phyloP scores from a whole-genome alignment of 2,797 vertebrate genomes.

The Euphonia xanthogaster region DNA sequence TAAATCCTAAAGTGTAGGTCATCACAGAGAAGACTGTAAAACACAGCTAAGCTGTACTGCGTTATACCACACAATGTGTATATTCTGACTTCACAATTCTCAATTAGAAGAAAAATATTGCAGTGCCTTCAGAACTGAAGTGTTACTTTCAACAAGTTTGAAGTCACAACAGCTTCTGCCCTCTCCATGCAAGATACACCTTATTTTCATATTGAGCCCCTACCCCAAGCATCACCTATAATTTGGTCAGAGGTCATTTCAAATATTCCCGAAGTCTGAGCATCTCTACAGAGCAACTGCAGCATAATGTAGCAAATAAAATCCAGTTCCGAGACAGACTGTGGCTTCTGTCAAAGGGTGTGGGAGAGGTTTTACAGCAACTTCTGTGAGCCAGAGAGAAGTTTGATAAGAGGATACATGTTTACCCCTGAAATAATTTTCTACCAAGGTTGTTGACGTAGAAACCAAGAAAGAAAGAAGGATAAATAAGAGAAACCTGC shows the following conservation, averaged over 20 bases:
- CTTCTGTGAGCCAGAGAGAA: background rate
- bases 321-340: background rate
- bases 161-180: background rate
- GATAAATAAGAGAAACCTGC: background rate
- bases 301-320: background rate
- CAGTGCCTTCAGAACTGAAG: background rate
- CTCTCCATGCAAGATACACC: background rate
- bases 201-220: background rate
- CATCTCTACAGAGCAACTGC: background rate
- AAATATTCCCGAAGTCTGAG: background rate
- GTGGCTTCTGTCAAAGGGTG: background rate
- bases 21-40: background rate
- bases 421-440: background rate
- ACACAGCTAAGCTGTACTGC: background rate
- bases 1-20: background rate
- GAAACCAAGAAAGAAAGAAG: background rate
- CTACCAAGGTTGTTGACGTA: background rate
- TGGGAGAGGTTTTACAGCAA: background rate
- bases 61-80: fast-evolving
- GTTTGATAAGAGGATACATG: background rate
- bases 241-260: background rate
- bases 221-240: background rate
- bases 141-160: background rate
- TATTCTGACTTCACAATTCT: background rate
- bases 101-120: background rate